Percentiles rank a stretch among this genome's conserved stretches.
Conservation (phyloP, 2,888 invertebrate species). For the Corythucha ciliata region DNA sequence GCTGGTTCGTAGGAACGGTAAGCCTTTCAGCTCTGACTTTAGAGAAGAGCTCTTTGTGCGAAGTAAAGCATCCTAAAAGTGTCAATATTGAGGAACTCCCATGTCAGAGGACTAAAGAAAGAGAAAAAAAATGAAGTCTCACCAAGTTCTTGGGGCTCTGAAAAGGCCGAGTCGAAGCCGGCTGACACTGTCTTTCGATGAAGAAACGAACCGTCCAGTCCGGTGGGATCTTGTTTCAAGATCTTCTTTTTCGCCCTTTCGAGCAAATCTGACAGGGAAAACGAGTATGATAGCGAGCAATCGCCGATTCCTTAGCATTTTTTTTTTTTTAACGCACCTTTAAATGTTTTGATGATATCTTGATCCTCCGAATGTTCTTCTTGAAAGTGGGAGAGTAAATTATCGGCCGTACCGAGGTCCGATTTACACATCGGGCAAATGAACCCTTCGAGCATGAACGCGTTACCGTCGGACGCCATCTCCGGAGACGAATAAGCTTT, state of each 20-base stretch:
- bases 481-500: too few relatives aligned
- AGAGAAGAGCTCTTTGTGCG: constrained; percentile 68
- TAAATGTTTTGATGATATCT: constrained; percentile 68
- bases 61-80: constrained; percentile 48
- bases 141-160: constrained; percentile 55
- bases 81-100: not conserved
- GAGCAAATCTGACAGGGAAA: constrained; percentile 60
- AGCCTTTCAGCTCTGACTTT: constrained; percentile 56
- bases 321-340: constrained; percentile 54
- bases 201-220: constrained; percentile 5
- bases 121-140: constrained; percentile 17
- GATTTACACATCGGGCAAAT: constrained; percentile 90
- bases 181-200: not conserved
- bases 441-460: constrained; percentile 78
- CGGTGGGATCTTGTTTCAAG: constrained; percentile 54
- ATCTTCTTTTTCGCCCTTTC: constrained; percentile 87
- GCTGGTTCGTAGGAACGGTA: constrained; percentile 89
- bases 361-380: constrained; percentile 79
- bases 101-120: not conserved
- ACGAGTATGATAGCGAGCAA: too few relatives aligned
- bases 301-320: too few relatives aligned
- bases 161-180: constrained; percentile 20
- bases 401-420: constrained; percentile 74
- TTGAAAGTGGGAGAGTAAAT: constrained; percentile 81
- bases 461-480: constrained; percentile 39